Evolutionary conservation across 2,113 vertebrate genomes (phyloP), one percentile per base, ranked within the genome.

Genomic region (Spilogale gracilis): DNA sequence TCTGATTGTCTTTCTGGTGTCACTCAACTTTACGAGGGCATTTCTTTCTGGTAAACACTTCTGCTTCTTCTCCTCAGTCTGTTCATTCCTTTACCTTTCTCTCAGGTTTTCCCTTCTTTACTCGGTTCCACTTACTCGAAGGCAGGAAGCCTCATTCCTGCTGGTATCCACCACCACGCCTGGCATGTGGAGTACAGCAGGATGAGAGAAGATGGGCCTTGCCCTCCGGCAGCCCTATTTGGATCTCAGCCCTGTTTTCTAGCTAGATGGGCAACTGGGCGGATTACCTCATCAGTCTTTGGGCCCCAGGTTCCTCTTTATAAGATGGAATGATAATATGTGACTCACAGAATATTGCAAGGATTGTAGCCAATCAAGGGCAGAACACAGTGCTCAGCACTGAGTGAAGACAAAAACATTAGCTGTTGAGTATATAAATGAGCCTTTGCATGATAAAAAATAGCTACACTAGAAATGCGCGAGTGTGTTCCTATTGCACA

Each of bases 31-130:
- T 50, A 92, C 30, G 12, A n/a, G 52, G 88, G 63, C 45, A 45
- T 61, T 85, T 67, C 21, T 81, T 97, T 93, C 74, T 6, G 10
- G 45, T 79, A 23, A 90, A 21, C 9, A 3, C 50, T 89, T 88
- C 52, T 97, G 87, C 60, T 63, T 56, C 23, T 93, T 96, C 86
- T 93, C 52, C 85, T 58, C 32, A 5, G 32, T 9, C 73, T 74
- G 30, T 50, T 71, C 5, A 18, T 91, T 78, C 85, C 76, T 43
- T 89, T 43, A 38, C 3, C 50, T 73, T 56, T 48, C 43, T 91
- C 82, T 89, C 58, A 8, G 58, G 65, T 54, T 97, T 96, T 91
- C 80, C 16, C 6, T 48, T 48, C 30, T 94, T 78, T 32, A 63
- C 27, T 58, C n/a, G 76, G 13, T 58, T 86, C 81, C 30, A 48